Percentiles rank a stretch among this genome's conserved stretches.
phyloP scores from a whole-genome alignment of 2,113 vertebrate genomes.

The Aegotheles bennettii region DNA sequence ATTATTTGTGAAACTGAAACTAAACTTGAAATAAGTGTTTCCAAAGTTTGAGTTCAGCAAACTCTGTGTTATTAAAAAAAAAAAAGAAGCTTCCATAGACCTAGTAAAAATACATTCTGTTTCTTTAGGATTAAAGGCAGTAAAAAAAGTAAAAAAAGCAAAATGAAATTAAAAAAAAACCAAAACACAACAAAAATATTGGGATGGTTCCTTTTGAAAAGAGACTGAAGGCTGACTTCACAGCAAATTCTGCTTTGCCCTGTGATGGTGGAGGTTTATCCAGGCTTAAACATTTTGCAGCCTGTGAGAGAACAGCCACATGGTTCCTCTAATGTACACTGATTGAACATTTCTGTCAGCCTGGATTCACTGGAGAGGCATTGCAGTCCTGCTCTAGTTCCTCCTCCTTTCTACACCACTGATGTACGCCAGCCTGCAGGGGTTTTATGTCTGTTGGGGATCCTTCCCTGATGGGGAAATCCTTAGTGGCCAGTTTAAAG shows the following conservation, averaged over 20 bases:
- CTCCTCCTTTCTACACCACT: background rate
- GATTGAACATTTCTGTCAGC: background rate
- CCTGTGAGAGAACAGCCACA: background rate
- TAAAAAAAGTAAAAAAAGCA: background rate
- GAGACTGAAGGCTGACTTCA: background rate
- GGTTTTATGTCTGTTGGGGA: background rate
- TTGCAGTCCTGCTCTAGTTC: background rate
- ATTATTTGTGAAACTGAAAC: background rate
- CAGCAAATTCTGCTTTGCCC: background rate
- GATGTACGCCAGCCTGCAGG: background rate
- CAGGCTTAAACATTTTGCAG: background rate
- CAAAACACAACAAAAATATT: background rate
- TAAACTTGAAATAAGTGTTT: background rate
- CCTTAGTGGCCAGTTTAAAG: background rate
- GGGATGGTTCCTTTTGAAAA: background rate
- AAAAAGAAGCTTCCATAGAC: fast-evolving
- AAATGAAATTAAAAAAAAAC: background rate
- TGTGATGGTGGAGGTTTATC: background rate
- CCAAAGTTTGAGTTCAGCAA: background rate
- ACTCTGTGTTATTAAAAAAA: background rate
- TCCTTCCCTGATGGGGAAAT: background rate
- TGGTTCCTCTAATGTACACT: background rate
- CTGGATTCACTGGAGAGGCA: background rate
- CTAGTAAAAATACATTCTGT: background rate
- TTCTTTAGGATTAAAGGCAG: background rate